These are phyloP conservation scores for Pandemis corylana DNA, from an alignment of 2,888 invertebrate species.

Conservation along the genomic window DNA sequence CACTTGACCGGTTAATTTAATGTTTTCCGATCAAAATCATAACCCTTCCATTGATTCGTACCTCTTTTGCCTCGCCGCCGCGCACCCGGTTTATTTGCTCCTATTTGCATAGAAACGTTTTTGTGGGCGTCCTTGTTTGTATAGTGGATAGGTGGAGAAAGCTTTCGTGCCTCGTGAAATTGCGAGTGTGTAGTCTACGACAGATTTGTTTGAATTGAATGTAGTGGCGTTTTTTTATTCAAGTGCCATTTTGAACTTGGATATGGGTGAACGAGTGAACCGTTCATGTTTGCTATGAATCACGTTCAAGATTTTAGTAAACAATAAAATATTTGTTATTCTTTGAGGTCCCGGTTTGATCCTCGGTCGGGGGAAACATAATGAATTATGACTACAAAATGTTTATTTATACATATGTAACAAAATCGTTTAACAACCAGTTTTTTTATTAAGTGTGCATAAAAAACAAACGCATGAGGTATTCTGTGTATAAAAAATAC, in stretches of 20 bases:
- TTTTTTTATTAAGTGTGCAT: too few species aligned
- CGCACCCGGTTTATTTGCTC: slow-evolving; percentile 81
- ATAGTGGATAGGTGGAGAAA: slow-evolving; percentile 80
- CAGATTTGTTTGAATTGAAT: slow-evolving; percentile 78
- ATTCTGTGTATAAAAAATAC: not conserved
- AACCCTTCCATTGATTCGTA: slow-evolving; percentile 50
- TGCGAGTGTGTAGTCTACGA: slow-evolving; percentile 62
- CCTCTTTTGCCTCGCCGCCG: slow-evolving; percentile 59
- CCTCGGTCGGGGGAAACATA: too few species aligned
- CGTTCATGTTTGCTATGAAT: slow-evolving; percentile 1
- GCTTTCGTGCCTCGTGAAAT: slow-evolving; percentile 67
- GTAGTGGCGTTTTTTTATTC: slow-evolving; percentile 44
- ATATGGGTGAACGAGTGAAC: slow-evolving; percentile 29
- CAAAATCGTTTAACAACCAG: too few species aligned
- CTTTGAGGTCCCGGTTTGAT: too few species aligned
- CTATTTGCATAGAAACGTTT: slow-evolving; percentile 85
- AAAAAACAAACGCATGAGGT: too few species aligned
- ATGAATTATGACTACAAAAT: too few species aligned
- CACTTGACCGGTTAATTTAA: not conserved
- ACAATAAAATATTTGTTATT: too few species aligned
- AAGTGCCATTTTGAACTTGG: slow-evolving; percentile 50
- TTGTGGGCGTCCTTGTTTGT: slow-evolving; percentile 83
- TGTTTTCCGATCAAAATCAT: too few species aligned
- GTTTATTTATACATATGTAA: too few species aligned
- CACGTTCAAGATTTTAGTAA: too few species aligned